phyloP scores from a whole-genome alignment of 1,140 invertebrate species.

The Colletes gigas region DNA sequence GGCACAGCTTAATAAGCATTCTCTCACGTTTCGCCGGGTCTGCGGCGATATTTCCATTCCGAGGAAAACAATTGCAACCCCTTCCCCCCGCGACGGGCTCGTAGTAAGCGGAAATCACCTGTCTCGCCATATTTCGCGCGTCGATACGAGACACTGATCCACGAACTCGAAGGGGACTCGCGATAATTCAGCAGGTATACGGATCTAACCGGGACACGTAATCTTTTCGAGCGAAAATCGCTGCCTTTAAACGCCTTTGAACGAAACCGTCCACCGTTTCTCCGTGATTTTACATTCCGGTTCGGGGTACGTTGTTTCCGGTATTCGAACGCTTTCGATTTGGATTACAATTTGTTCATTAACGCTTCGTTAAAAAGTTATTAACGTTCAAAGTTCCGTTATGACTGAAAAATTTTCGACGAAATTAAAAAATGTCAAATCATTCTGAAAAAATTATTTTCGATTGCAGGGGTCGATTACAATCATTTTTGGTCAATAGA shows the following conservation, averaged over 20 bases:
- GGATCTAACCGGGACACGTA: not conserved
- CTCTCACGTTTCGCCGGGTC: constrained; percentile 64
- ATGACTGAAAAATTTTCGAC: no score
- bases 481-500: no score
- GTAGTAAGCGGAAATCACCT: constrained; percentile 55
- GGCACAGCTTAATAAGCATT: constrained; percentile 59
- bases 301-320: not conserved
- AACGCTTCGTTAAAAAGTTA: no score
- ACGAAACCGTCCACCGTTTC: not conserved
- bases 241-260: not conserved
- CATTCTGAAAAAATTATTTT: no score
- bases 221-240: constrained; percentile 13
- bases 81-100: not conserved
- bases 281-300: not conserved
- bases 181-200: not conserved
- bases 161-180: not conserved
- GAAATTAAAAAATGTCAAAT: no score
- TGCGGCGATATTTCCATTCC: constrained; percentile 65
- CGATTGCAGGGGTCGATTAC: no score
- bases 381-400: no score
- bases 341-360: no score
- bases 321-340: no score
- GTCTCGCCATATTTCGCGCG: constrained; percentile 51
- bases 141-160: constrained; percentile 28
- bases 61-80: constrained; percentile 64